phyloP scores from a whole-genome alignment of 2,888 invertebrate genomes.

The Catocala nupta region DNA sequence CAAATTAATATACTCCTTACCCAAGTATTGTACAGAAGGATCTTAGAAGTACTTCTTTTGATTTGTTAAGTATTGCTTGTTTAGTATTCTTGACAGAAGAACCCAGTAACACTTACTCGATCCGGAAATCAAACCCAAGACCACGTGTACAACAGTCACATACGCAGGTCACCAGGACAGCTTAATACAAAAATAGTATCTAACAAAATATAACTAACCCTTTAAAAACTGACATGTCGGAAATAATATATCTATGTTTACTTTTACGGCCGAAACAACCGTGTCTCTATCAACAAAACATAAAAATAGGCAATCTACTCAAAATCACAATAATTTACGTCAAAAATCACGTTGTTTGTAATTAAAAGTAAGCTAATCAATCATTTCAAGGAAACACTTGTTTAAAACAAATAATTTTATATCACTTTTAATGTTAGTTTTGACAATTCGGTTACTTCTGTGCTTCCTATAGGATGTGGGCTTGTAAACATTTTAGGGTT shows the following conservation, averaged over 20 bases:
- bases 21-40: too few species aligned
- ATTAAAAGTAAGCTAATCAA: slow-evolving; percentile 23
- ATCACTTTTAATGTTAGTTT: neutral
- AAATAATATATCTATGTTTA: slow-evolving; percentile 43
- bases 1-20: too few species aligned
- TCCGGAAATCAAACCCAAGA: too few species aligned
- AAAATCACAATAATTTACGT: slow-evolving; percentile 25
- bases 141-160: too few species aligned
- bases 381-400: slow-evolving; percentile 35
- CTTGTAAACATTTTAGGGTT: slow-evolving; percentile 13
- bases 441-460: slow-evolving; percentile 7
- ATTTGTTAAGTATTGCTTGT: too few species aligned
- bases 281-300: slow-evolving; percentile 18
- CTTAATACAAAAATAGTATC: too few species aligned
- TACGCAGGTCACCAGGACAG: too few species aligned
- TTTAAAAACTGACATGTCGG: slow-evolving; percentile 25
- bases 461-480: slow-evolving; percentile 32
- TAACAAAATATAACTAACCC: slow-evolving; percentile 30
- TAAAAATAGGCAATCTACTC: slow-evolving; percentile 49
- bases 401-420: slow-evolving; percentile 2
- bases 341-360: slow-evolving; percentile 35
- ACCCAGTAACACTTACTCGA: too few species aligned
- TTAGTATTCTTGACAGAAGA: too few species aligned
- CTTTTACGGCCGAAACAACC: slow-evolving; percentile 26
- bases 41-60: too few species aligned